Conservation (phyloP, 2,797 vertebrate species). For the Lacerta agilis region DNA sequence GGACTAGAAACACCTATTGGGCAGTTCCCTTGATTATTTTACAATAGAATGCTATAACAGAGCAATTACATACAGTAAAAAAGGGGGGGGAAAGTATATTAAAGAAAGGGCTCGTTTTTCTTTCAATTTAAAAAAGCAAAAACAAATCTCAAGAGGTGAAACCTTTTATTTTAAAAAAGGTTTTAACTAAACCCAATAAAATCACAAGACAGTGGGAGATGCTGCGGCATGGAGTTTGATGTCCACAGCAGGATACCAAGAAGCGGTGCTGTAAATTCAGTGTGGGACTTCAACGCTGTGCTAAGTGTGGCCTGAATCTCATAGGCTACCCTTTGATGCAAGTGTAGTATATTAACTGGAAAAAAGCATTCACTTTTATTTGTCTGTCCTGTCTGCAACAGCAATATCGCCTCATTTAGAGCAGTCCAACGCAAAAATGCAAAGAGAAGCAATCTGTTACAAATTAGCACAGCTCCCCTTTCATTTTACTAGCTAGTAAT, state of each 20-base stretch:
- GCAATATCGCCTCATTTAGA: conserved; percentile 81
- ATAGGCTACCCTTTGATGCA: conserved; percentile 85
- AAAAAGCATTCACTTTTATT: conserved; percentile 86
- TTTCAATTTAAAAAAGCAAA: background rate
- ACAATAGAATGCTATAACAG: conserved; percentile 10
- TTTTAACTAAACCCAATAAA: conserved; percentile 80
- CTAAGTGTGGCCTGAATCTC: conserved; percentile 80
- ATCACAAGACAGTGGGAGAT: conserved; percentile 81
- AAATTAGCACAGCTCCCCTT: conserved; percentile 84
- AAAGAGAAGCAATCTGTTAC: conserved; percentile 84
- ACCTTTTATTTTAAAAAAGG: conserved; percentile 29
- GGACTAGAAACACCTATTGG: background rate
- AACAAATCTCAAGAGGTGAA: conserved; percentile 36
- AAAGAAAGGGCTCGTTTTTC: conserved; percentile 46
- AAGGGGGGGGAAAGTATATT: background rate
- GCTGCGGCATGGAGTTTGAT: conserved; percentile 84
- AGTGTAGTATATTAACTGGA: conserved; percentile 84
- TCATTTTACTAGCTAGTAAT: conserved; percentile 88
- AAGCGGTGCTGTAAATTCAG: conserved; percentile 88
- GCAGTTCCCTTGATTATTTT: conserved; percentile 16
- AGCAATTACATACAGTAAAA: background rate
- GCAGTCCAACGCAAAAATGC: conserved; percentile 76
- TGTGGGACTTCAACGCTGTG: conserved; percentile 78
- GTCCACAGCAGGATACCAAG: conserved; percentile 82
- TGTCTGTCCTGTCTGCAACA: conserved; percentile 82